Conservation (phyloP, 2,113 vertebrate genomes). For the Gopherus evgoodei region DNA sequence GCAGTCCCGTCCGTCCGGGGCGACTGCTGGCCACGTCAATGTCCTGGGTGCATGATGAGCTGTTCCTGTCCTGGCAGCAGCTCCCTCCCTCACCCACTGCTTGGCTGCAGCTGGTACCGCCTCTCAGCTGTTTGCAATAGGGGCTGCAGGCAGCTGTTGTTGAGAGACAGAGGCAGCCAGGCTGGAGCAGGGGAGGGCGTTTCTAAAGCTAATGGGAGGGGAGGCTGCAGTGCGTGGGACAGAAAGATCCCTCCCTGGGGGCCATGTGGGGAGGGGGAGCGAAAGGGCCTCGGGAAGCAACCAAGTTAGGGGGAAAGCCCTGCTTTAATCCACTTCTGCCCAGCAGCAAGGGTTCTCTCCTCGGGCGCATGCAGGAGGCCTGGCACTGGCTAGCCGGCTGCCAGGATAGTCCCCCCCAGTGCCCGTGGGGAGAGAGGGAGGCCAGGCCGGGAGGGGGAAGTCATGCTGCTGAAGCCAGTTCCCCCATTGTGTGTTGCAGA, state of each 20-base stretch:
- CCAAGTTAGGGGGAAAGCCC: neutral
- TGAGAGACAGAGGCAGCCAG: neutral
- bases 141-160: neutral
- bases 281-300: neutral
- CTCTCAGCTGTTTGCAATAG: neutral
- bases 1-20: neutral
- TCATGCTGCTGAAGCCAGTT: neutral
- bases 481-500: constrained; percentile 62
- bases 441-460: neutral
- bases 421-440: neutral
- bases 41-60: neutral
- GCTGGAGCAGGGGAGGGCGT: neutral
- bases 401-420: neutral
- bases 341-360: neutral
- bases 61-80: neutral
- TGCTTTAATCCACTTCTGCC: neutral
- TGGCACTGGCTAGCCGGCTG: neutral
- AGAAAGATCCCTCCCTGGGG: neutral
- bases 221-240: no score
- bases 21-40: no score
- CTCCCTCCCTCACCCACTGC: no score
- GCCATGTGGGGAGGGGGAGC: neutral
- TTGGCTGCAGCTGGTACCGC: no score
- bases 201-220: neutral
- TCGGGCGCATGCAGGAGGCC: neutral